Evolutionary conservation across 2,113 vertebrate species (phyloP), one percentile per base, ranked within the genome.

Genomic region (Megaleporinus macrocephalus): DNA sequence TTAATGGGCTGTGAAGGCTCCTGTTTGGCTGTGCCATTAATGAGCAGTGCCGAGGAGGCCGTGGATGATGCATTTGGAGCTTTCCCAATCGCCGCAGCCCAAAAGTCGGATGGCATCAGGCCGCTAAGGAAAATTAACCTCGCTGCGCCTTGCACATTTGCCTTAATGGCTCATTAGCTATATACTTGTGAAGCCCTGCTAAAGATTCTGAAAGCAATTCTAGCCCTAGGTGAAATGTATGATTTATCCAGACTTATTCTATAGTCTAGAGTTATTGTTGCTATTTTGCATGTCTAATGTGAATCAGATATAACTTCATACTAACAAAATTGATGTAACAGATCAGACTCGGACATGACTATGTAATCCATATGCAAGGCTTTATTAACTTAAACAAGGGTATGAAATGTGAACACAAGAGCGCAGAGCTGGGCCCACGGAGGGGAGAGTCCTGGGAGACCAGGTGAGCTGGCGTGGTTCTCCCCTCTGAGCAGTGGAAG

Each of bases 1-100:
- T 66, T 79, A 87, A 87, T 83, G 86, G 78, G 66, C 49, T 77
- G 83, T 83, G 82, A 83, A 79, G 51, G 29, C 78, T 80, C 0
- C 80, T 76, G 53, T 71, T 83, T 57, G 18, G 76, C 59, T 26
- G 33, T 33, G 57, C 29, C 74, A 20, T 79, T 82, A 80, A 75
- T 57, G 44, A 73, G 30, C 73, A 63, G 26, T 20, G 41, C 49
- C 15, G 59, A 84, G 41, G 44, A 78, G 53, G 80, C 41, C 49
- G 26, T 14, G 75, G 53, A 68, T 82, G 66, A 77, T 4, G 53
- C n/a, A 51, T 55, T 76, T 53, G 27, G 22, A 51, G 80, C 44
- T 51, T 47, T 78, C 55, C 36, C 55, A 78, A 77, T 68, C 41
- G 68, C 68, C 70, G 59, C 22, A 30, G 30, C 44, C 57, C 30